Conservation (phyloP, 2,888 invertebrate genomes). For the Nomada lathburiana region DNA sequence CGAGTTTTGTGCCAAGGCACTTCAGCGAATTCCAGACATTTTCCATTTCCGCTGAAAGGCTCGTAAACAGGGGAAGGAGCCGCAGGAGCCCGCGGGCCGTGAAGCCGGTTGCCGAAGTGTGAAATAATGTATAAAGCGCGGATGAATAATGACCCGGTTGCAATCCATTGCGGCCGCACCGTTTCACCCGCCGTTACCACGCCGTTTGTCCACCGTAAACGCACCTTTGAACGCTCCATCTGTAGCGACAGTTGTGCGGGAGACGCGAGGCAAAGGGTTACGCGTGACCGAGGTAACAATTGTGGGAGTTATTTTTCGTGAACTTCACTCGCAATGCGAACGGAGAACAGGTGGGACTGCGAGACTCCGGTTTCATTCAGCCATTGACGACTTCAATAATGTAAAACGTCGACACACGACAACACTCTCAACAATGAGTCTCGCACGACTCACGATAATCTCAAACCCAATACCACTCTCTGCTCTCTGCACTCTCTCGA, state of each 20-base stretch:
- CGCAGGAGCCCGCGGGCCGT: slow-evolving; percentile 6
- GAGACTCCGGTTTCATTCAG: too few species aligned
- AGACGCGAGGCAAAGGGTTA: too few species aligned
- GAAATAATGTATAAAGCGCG: slow-evolving; percentile 68
- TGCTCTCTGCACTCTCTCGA: too few species aligned
- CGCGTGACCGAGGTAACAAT: too few species aligned
- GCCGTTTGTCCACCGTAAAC: slow-evolving; percentile 27
- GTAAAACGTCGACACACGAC: too few species aligned
- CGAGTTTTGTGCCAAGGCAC: slow-evolving; percentile 58
- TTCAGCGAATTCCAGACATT: slow-evolving; percentile 67
- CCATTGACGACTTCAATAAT: too few species aligned
- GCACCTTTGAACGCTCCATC: slow-evolving; percentile 1
- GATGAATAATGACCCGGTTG: slow-evolving; percentile 62
- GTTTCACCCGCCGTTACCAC: slow-evolving; percentile 26
- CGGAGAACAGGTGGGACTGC: too few species aligned
- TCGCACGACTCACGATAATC: too few species aligned
- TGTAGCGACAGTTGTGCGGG: neutral
- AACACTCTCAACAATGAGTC: too few species aligned
- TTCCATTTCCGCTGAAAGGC: slow-evolving; percentile 66
- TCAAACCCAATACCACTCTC: too few species aligned
- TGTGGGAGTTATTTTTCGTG: too few species aligned
- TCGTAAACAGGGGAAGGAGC: slow-evolving; percentile 59
- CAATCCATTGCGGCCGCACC: slow-evolving; percentile 44
- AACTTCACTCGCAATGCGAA: too few species aligned
- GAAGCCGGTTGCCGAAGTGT: slow-evolving; percentile 49